phyloP scores from a whole-genome alignment of 2,888 invertebrate species.

The Noctua fimbriata region DNA sequence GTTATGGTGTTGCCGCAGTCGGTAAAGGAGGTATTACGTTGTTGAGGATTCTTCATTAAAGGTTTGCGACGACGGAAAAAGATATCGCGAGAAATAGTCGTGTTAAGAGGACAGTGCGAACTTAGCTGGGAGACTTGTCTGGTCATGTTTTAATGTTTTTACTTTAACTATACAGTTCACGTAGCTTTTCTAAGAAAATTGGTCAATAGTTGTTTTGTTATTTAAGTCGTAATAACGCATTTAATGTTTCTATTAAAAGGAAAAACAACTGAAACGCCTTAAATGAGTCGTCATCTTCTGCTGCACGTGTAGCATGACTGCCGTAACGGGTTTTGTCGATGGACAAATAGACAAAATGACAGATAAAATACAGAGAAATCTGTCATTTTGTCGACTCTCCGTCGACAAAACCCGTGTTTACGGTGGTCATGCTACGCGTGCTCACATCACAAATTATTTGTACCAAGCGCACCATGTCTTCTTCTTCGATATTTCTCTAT shows the following conservation, averaged over 20 bases:
- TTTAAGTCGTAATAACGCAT: neutral
- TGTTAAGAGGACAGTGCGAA: neutral
- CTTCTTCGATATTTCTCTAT: neutral
- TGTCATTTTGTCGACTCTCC: too few relatives aligned
- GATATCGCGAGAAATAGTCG: conserved; percentile 27
- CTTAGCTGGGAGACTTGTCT: neutral
- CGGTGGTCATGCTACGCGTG: too few relatives aligned
- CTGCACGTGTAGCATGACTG: too few relatives aligned
- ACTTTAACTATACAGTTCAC: neutral
- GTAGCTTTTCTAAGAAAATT: neutral
- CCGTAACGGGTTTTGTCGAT: too few relatives aligned
- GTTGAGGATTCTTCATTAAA: conserved; percentile 57
- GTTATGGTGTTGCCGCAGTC: conserved; percentile 52
- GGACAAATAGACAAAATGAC: too few relatives aligned
- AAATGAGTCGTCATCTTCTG: neutral
- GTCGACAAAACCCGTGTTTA: too few relatives aligned
- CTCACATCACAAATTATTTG: neutral
- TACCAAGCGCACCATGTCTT: neutral
- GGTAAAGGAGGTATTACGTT: conserved; percentile 55
- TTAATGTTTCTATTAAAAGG: neutral
- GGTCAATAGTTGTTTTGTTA: neutral
- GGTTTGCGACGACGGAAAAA: conserved; percentile 29
- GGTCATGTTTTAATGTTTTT: neutral
- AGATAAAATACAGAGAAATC: too few relatives aligned
- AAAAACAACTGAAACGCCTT: neutral